These are phyloP conservation scores for Alloplasta piceator DNA, from an alignment of 2,888 invertebrate genomes.

Conservation along the genomic window DNA sequence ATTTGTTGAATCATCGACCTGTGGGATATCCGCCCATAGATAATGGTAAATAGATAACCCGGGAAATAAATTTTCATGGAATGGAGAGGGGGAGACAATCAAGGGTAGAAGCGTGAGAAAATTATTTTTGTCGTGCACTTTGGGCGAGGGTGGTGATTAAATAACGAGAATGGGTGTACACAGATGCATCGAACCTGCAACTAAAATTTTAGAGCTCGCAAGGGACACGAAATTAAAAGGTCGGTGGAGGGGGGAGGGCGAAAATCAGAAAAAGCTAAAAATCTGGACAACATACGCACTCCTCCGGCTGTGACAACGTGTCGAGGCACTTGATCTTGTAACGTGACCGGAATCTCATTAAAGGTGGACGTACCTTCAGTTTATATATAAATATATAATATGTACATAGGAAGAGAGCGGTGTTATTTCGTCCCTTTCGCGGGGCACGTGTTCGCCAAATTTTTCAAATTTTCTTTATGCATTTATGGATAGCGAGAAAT, in stretches of 20 bases:
- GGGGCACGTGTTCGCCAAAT: constrained; percentile 73
- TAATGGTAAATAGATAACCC: neutral
- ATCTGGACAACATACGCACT: constrained; percentile 49
- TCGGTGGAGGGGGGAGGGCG: neutral
- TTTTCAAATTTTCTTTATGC: constrained; percentile 53
- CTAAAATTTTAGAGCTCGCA: constrained; percentile 17
- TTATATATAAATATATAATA: neutral
- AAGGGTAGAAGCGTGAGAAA: constrained; percentile 45
- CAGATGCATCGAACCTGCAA: constrained; percentile 29
- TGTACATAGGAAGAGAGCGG: neutral
- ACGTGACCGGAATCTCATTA: constrained; percentile 77
- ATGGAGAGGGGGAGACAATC: neutral
- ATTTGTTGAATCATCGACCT: neutral
- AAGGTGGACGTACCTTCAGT: constrained; percentile 56
- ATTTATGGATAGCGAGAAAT: constrained; percentile 23
- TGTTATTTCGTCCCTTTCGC: constrained; percentile 3
- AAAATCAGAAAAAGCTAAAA: constrained; percentile 53
- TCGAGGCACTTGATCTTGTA: constrained; percentile 61
- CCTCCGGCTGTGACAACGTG: constrained; percentile 20
- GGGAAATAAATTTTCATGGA: neutral
- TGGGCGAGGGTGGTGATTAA: constrained; percentile 10
- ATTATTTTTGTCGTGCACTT: constrained; percentile 28
- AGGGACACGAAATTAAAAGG: neutral
- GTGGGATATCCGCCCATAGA: neutral
- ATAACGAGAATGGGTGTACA: constrained; percentile 35